Base-by-base conservation (phyloP, 2,888 invertebrate genomes). In the Callyntrura guangdongensis region DNA sequence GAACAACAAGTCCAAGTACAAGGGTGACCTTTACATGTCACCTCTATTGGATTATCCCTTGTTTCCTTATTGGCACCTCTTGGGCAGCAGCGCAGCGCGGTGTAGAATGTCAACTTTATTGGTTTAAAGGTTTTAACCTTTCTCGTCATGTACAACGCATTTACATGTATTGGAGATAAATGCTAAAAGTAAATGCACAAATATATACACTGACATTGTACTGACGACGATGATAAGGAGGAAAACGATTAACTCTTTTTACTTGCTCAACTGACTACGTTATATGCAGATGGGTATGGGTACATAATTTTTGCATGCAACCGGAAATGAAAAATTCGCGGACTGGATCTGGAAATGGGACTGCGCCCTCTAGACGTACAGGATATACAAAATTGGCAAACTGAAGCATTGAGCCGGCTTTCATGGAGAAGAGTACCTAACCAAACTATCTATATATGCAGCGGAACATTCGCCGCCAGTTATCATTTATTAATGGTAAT, bases 11-110 rank as follows among this genome's bases (percentile, higher is more conserved):
- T 36, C 36, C 36, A 36, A 36, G 36, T 36, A 36, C 36, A 36
- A 36, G 72, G 27, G 72, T 77, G 77, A 77, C 77, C 77, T 77
- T 49, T 77, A 77, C 77, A 77, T 77, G 77, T 77, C 77, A 77
- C 77, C 77, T 53, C 77, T n/a, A 77, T 77, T 77, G 77, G 22
- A 53, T 45, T 49, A 56, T 22, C 49, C 17, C 77, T 77, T 77
- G 77, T 77, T 77, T 77, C 77, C 77, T 77, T 77, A 53, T 77
- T 77, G 77, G 77, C 77, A 77, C 53, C 36, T 36, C 36, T 77
- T 53, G 77, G 77, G n/a, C 69, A 25, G 20, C 12, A 36, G 36
- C 36, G 36, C 36, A 36, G 36, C 36, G 36, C 36, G n/a, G 53
- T 53, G 53, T 53, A 25, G 49, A n/a, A 22, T 77, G 74, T 74